Conservation (phyloP, 2,797 vertebrate species). For the Poliocrania exsul region DNA sequence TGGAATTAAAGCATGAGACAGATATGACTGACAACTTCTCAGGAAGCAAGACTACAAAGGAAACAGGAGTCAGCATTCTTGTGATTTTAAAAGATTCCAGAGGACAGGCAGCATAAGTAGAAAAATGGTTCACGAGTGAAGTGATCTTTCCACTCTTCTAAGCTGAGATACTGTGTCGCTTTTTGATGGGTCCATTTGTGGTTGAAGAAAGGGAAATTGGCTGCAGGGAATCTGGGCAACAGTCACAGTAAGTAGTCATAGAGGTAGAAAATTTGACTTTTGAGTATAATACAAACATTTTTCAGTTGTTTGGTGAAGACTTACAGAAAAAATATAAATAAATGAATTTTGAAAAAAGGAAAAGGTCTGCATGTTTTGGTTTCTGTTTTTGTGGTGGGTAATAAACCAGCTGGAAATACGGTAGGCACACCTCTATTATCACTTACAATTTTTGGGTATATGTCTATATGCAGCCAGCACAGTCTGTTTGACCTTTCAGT, state of each 20-base stretch:
- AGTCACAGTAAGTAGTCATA: background rate
- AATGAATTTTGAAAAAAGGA: background rate
- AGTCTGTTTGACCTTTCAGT: background rate
- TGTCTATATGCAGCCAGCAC: rapidly evolving
- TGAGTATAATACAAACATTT: background rate
- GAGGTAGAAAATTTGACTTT: background rate
- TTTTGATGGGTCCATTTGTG: background rate
- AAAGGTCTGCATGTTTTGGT: background rate
- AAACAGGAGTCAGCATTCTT: background rate
- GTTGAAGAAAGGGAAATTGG: background rate
- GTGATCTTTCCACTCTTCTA: background rate
- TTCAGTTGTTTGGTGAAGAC: background rate
- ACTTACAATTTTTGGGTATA: background rate
- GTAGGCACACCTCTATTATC: background rate
- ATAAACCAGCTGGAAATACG: background rate
- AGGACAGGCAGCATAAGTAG: background rate
- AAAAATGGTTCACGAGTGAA: background rate
- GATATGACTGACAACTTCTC: background rate
- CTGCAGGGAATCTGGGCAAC: background rate
- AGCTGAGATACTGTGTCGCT: background rate
- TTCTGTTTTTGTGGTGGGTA: background rate
- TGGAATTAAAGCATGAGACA: background rate
- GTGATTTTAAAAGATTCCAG: background rate
- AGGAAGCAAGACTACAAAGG: background rate
- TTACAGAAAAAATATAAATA: background rate